These are phyloP conservation scores for Argya squamiceps DNA, from an alignment of 2,797 vertebrate genomes.

Conservation along the genomic window DNA sequence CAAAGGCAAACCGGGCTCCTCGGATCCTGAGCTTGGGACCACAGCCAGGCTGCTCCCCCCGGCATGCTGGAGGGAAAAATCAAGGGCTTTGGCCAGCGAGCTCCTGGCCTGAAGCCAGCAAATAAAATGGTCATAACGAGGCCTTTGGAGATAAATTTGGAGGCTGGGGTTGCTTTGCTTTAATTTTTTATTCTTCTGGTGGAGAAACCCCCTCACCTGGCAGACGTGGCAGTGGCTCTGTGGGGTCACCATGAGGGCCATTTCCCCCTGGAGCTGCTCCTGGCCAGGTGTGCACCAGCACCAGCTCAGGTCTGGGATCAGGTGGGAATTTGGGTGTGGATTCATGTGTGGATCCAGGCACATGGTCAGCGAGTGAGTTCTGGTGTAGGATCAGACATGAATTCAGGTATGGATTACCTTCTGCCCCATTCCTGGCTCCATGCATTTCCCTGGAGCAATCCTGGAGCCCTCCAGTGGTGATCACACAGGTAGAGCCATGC, in stretches of 20 bases:
- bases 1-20: constrained; percentile 45
- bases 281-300: neutral
- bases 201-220: neutral
- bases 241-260: neutral
- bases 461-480: neutral
- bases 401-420: neutral
- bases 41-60: neutral
- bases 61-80: neutral
- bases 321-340: neutral
- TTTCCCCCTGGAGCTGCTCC: neutral
- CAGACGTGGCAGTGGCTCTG: rapidly evolving
- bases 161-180: neutral
- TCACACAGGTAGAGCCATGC: rapidly evolving
- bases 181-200: neutral
- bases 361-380: neutral
- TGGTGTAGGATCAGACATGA: neutral
- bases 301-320: neutral
- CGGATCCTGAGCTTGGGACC: neutral
- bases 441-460: neutral
- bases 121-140: constrained; percentile 58
- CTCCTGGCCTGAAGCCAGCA: constrained; percentile 39
- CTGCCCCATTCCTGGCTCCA: neutral
- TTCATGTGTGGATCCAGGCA: neutral
- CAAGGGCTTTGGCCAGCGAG: constrained; percentile 8
- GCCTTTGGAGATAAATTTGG: constrained; percentile 34